Evolutionary conservation across 2,888 invertebrate species (phyloP).

Genomic region (Trissolcus japonicus): DNA sequence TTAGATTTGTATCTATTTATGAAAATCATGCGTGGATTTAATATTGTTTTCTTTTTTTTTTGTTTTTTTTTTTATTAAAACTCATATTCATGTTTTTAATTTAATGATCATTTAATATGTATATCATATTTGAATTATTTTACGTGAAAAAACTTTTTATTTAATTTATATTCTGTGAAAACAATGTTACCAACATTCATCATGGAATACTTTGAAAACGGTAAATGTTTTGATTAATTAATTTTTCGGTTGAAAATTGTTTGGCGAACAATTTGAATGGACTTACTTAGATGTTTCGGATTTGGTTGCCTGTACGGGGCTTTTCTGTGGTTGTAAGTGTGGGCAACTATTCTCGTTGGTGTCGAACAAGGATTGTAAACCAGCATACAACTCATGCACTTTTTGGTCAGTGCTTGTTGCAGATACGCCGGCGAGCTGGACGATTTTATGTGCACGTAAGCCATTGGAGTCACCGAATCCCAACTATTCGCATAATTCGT

Average conservation of each 20-base stretch:
- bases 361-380: slow-evolving; percentile 70
- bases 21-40: too few relatives aligned
- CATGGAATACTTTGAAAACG: too few relatives aligned
- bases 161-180: too few relatives aligned
- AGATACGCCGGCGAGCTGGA: slow-evolving; percentile 55
- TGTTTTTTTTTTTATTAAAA: too few relatives aligned
- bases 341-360: slow-evolving; percentile 61
- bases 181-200: too few relatives aligned
- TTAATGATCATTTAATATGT: slow-evolving; percentile 1
- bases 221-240: too few relatives aligned
- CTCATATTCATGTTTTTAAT: too few relatives aligned
- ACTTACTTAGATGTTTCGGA: slow-evolving; percentile 66
- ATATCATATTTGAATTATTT: slow-evolving; percentile 2
- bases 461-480: slow-evolving; percentile 63
- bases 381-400: slow-evolving; percentile 70
- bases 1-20: background rate
- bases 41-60: too few relatives aligned
- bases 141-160: background rate
- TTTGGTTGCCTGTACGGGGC: slow-evolving; percentile 66
- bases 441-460: slow-evolving; percentile 71
- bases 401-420: slow-evolving; percentile 62
- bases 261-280: background rate
- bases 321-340: slow-evolving; percentile 39
- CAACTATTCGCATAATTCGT: slow-evolving; percentile 22
- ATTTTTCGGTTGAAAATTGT: background rate